Percentiles rank a stretch among this genome's conserved stretches.
phyloP scores from a whole-genome alignment of 2,113 vertebrate species.

The Chascanopsetta lugubris region DNA sequence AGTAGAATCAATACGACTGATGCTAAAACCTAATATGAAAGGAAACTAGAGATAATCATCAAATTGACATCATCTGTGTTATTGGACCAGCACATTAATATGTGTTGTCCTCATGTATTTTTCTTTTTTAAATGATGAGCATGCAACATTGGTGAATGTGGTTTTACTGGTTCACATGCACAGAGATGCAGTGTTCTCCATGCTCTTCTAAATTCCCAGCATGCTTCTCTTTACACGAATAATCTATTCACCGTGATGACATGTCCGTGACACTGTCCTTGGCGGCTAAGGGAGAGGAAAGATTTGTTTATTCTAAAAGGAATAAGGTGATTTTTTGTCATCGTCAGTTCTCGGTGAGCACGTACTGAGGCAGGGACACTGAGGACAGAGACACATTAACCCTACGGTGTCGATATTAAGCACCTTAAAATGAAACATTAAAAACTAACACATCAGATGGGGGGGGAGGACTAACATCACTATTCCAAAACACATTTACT shows the following conservation, averaged over 20 bases:
- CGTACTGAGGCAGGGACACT: background rate
- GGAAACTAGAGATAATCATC: background rate
- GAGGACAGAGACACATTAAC: background rate
- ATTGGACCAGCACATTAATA: background rate
- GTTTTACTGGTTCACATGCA: slow-evolving; percentile 48
- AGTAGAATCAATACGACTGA: background rate
- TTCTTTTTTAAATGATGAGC: slow-evolving; percentile 23
- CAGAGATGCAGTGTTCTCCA: slow-evolving; percentile 28
- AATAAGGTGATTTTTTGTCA: slow-evolving; percentile 7
- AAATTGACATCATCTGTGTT: background rate
- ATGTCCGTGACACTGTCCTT: slow-evolving; percentile 59
- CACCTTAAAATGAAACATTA: no score
- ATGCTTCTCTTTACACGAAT: slow-evolving; percentile 57
- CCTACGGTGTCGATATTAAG: background rate
- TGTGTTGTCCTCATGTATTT: background rate
- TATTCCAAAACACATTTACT: no score
- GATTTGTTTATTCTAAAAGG: slow-evolving; percentile 46
- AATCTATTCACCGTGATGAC: slow-evolving; percentile 65
- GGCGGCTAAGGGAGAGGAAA: slow-evolving; percentile 57
- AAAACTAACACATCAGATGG: no score
- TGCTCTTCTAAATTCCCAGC: slow-evolving; percentile 48
- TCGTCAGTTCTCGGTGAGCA: no score
- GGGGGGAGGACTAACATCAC: no score
- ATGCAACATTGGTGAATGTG: slow-evolving; percentile 8
- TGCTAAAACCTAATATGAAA: background rate